These are phyloP conservation scores for Aphodius sticticus DNA, from an alignment of 2,888 invertebrate genomes.

Conservation along the genomic window DNA sequence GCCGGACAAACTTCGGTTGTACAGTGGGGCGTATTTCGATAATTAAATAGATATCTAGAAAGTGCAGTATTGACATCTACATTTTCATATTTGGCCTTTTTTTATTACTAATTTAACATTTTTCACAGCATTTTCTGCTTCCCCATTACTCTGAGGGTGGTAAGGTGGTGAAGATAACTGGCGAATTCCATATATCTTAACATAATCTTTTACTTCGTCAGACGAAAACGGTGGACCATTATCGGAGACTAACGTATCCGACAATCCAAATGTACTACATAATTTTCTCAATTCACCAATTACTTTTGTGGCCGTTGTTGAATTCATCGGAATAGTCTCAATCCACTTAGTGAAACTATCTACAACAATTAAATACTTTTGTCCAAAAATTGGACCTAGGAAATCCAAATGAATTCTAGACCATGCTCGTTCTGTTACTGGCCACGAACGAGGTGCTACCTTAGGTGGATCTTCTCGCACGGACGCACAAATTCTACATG, in stretches of 20 bases:
- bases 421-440: neutral
- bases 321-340: neutral
- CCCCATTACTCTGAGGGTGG: neutral
- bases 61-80: neutral
- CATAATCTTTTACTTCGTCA: slow-evolving; percentile 11
- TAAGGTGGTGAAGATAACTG: slow-evolving; percentile 7
- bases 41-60: slow-evolving; percentile 8
- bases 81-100: neutral
- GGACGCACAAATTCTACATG: slow-evolving; percentile 18
- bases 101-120: slow-evolving; percentile 4
- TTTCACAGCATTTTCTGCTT: neutral
- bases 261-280: slow-evolving; percentile 11
- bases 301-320: slow-evolving; percentile 5
- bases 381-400: slow-evolving; percentile 8
- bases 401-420: slow-evolving; percentile 14
- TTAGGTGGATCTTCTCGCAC: too few species aligned
- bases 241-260: slow-evolving; percentile 19
- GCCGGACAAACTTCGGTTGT: too few species aligned
- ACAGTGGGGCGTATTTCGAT: slow-evolving; percentile 5
- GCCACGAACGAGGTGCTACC: neutral
- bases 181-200: neutral
- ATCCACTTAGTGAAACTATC: neutral
- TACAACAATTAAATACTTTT: neutral
- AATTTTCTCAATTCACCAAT: slow-evolving; percentile 7
- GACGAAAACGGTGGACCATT: neutral